Conservation (phyloP, 1,140 invertebrate species). For the Apis laboriosa region DNA sequence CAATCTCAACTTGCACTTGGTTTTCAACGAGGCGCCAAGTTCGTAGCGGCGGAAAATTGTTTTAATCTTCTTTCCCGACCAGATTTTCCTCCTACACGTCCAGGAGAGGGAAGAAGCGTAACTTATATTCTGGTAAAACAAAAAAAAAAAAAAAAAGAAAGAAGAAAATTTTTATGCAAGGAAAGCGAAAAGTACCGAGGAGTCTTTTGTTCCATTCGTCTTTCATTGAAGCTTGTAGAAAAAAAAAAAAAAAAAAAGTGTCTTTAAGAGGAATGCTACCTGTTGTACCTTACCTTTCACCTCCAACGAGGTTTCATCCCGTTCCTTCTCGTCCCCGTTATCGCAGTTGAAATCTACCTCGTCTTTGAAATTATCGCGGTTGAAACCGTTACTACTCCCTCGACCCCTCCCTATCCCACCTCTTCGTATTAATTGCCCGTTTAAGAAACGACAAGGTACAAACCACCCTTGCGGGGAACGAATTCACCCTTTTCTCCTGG, state of each 20-base stretch:
- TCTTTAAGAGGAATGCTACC: slow-evolving; percentile 20
- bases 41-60: slow-evolving; percentile 34
- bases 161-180: not conserved
- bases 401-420: not conserved
- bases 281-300: slow-evolving; percentile 15
- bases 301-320: not conserved
- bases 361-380: slow-evolving; percentile 16
- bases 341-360: not conserved
- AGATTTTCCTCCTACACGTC: not conserved
- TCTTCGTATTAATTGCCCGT: slow-evolving; percentile 13
- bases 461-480: too few species aligned
- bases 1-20: slow-evolving; percentile 39
- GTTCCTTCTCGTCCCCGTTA: not conserved
- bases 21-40: slow-evolving; percentile 20
- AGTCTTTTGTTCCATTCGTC: not conserved
- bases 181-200: not conserved
- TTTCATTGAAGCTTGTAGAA: not conserved
- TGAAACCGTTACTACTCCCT: not conserved
- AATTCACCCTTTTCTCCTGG: not conserved
- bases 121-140: too few species aligned
- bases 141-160: too few species aligned
- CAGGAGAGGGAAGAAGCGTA: too few species aligned
- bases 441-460: not conserved
- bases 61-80: not conserved
- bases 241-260: not conserved